These are phyloP conservation scores for Bucco capensis DNA, from an alignment of 2,113 vertebrate species.

Conservation along the genomic window DNA sequence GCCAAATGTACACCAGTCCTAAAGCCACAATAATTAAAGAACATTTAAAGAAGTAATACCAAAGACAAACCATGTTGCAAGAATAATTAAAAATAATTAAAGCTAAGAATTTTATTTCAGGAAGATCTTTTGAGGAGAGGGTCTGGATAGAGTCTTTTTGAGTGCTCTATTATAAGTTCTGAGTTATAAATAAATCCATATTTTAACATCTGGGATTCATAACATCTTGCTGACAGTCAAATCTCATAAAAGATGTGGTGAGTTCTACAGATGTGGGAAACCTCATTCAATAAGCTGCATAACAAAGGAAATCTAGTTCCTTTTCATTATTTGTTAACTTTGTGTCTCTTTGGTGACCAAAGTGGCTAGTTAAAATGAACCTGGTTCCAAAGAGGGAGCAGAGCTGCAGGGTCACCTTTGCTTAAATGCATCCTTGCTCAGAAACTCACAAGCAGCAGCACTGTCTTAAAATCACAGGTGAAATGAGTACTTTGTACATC, in stretches of 20 bases:
- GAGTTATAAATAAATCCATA: slow-evolving; percentile 62
- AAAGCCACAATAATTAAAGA: not conserved
- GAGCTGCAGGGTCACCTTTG: not conserved
- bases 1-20: not conserved
- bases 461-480: not conserved
- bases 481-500: not conserved
- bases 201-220: slow-evolving; percentile 71
- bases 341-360: not conserved
- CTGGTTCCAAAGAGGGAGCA: not conserved
- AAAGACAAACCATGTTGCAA: slow-evolving; percentile 10
- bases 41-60: slow-evolving; percentile 22
- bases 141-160: slow-evolving; percentile 34
- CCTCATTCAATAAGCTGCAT: slow-evolving; percentile 48
- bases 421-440: not conserved
- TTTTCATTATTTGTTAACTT: slow-evolving; percentile 34
- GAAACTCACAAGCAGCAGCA: not conserved
- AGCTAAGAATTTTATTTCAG: slow-evolving; percentile 21
- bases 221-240: slow-evolving; percentile 67
- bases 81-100: slow-evolving; percentile 36
- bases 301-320: slow-evolving; percentile 57
- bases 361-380: not conserved
- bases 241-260: slow-evolving; percentile 67
- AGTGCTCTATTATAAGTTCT: slow-evolving; percentile 44
- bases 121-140: slow-evolving; percentile 50
- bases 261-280: slow-evolving; percentile 61